Conservation (phyloP, 92 coral and sea anemone species). For the Epizoanthus ramosus region DNA sequence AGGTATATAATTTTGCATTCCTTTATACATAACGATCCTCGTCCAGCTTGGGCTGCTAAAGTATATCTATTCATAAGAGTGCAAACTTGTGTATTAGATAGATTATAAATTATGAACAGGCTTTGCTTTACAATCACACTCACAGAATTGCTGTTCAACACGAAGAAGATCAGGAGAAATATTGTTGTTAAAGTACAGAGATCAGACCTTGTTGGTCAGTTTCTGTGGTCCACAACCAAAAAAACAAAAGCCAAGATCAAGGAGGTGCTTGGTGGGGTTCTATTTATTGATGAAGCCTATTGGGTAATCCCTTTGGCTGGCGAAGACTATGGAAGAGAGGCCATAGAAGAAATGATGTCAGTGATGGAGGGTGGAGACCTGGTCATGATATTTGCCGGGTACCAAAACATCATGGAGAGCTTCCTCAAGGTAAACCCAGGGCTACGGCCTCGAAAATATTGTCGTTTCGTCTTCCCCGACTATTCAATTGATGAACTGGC, state of each 20-base stretch:
- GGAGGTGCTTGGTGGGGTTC: conserved; percentile 22
- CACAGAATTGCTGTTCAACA: conserved; percentile 6
- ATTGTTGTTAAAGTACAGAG: conserved; percentile 14
- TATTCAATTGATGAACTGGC: neutral
- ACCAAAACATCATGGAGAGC: neutral
- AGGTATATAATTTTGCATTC: no score
- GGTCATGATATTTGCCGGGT: neutral
- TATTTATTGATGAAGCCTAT: conserved; percentile 16
- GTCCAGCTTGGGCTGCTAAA: no score
- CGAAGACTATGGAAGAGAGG: neutral
- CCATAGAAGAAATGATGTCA: neutral
- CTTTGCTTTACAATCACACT: no score
- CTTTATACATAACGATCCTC: no score
- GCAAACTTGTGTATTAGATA: no score
- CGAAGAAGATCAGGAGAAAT: conserved; percentile 6
- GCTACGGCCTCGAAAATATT: neutral
- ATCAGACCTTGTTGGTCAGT: conserved; percentile 32
- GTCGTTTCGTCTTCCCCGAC: neutral
- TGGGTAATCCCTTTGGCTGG: conserved; percentile 2
- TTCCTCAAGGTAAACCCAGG: neutral
- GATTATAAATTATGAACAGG: no score
- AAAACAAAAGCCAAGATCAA: conserved; percentile 19
- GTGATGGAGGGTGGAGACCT: neutral
- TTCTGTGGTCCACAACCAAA: conserved; percentile 24
- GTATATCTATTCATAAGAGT: no score